Evolutionary conservation across 2,113 vertebrate species (phyloP).

Genomic region (Taurulus bubalis): DNA sequence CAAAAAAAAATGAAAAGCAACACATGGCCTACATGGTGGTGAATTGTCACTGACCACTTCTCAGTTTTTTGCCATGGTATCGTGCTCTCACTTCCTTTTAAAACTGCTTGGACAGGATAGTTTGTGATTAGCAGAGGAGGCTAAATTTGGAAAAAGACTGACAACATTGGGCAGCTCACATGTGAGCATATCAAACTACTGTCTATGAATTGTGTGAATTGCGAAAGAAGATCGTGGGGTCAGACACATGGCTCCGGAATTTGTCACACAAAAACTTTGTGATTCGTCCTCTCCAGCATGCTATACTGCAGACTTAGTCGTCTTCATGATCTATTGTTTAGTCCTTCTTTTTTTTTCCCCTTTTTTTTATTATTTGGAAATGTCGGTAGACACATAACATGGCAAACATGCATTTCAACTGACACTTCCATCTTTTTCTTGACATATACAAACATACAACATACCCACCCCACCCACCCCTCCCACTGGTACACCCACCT

Average conservation of each 20-base stretch:
- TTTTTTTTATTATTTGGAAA: no score
- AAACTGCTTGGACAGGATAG: neutral
- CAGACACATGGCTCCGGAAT: neutral
- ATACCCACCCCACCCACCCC: no score
- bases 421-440: no score
- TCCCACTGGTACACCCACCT: no score
- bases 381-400: no score
- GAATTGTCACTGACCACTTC: neutral
- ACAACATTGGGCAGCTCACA: neutral
- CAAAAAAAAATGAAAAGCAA: neutral
- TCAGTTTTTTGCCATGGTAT: neutral
- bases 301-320: neutral
- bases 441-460: no score
- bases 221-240: neutral
- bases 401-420: no score
- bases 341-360: no score
- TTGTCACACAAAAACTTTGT: neutral
- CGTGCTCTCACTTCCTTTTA: slow-evolving; percentile 20
- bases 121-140: neutral
- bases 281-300: neutral
- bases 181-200: neutral
- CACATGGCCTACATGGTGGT: neutral
- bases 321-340: slow-evolving; percentile 19
- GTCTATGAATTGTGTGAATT: neutral
- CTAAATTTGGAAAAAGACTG: neutral